Conservation (phyloP, 2,113 vertebrate species). For the Sigmodon hispidus region DNA sequence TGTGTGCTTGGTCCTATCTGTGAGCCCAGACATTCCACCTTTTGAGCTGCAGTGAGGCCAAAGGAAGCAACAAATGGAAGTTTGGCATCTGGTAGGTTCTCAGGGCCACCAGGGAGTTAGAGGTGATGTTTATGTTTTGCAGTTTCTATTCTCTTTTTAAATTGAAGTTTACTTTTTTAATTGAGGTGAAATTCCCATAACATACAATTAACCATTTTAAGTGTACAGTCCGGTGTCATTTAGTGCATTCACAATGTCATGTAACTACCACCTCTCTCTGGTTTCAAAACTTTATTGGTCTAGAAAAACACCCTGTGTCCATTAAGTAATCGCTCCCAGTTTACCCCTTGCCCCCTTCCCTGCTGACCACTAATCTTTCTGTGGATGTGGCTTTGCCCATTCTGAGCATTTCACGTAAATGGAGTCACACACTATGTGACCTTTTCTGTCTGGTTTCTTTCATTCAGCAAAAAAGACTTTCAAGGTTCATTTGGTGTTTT, state of each 20-base stretch:
- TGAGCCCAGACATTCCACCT: neutral
- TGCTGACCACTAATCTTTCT: constrained; percentile 27
- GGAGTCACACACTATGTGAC: neutral
- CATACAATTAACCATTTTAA: constrained; percentile 50
- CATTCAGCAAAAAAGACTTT: neutral
- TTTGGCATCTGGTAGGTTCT: neutral
- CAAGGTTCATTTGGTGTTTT: neutral
- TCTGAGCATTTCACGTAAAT: constrained; percentile 19
- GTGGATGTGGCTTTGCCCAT: neutral
- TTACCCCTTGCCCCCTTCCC: neutral
- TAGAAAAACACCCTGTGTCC: constrained; percentile 33
- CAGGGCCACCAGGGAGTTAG: neutral
- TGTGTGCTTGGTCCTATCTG: neutral
- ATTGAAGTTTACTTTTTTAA: constrained; percentile 49
- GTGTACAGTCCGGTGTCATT: neutral
- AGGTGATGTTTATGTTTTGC: constrained; percentile 10
- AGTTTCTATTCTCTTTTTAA: constrained; percentile 51
- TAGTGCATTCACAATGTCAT: neutral
- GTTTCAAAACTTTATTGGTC: constrained; percentile 44
- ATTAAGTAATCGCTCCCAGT: neutral
- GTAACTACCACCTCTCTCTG: constrained; percentile 19
- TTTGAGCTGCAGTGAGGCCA: neutral
- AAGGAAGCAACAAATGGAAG: fast-evolving
- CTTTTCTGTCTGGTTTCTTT: neutral
- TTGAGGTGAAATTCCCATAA: constrained; percentile 29